phyloP scores from a whole-genome alignment of 2,797 vertebrate species.

The Tangara arthus region DNA sequence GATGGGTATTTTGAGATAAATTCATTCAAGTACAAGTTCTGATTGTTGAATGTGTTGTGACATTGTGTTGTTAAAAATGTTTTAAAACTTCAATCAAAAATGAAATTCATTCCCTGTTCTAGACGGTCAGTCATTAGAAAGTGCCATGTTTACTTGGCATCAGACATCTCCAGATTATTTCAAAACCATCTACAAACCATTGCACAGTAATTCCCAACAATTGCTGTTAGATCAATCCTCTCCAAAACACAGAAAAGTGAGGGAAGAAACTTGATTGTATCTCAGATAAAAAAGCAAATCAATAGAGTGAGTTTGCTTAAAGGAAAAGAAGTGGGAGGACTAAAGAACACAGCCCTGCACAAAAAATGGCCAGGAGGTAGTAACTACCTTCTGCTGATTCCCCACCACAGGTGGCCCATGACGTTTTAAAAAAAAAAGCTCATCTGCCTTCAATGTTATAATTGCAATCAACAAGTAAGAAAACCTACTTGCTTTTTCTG shows the following conservation, averaged over 20 bases:
- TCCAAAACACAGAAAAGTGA: not conserved
- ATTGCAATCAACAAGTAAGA: not conserved
- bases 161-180: not conserved
- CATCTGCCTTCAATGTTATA: not conserved
- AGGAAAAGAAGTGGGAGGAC: not conserved
- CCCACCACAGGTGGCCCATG: fast-evolving
- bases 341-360: not conserved
- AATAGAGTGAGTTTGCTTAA: not conserved
- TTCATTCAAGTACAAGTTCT: not conserved
- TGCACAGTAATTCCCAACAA: not conserved
- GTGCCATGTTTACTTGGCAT: not conserved
- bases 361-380: not conserved
- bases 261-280: not conserved
- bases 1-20: not conserved
- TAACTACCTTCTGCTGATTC: not conserved
- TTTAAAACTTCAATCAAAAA: not conserved
- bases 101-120: not conserved
- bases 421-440: not conserved
- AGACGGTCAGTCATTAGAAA: not conserved
- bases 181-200: not conserved
- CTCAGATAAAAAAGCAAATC: not conserved
- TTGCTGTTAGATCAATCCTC: not conserved
- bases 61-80: not conserved
- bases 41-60: not conserved
- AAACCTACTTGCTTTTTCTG: constrained; percentile 94